Evolutionary conservation across 2,113 vertebrate genomes (phyloP).

Genomic region (Euleptes europaea): DNA sequence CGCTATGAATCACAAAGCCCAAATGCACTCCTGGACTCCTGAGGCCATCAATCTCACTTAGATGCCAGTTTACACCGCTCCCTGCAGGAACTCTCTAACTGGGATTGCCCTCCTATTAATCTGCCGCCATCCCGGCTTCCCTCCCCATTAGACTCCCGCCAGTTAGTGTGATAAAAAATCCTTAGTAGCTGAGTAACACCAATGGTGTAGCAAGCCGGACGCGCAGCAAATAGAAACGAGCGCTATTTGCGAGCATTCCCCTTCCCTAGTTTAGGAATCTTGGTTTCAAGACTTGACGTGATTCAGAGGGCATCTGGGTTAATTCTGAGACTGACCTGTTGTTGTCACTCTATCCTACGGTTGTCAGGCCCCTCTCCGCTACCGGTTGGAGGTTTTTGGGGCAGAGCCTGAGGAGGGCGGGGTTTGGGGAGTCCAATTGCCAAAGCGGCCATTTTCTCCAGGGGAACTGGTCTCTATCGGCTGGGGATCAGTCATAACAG

Average conservation of each 20-base stretch:
- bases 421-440: too few relatives aligned
- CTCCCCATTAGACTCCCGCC: constrained; percentile 31
- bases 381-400: too few relatives aligned
- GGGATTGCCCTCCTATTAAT: not conserved
- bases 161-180: constrained; percentile 36
- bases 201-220: not conserved
- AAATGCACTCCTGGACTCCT: not conserved
- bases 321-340: too few relatives aligned
- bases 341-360: too few relatives aligned
- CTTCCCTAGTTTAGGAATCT: not conserved
- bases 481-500: too few relatives aligned
- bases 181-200: not conserved
- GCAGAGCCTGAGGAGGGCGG: too few relatives aligned
- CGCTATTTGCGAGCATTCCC: not conserved
- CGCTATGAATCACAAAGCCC: not conserved
- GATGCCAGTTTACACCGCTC: constrained; percentile 10
- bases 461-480: too few relatives aligned
- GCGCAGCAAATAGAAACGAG: not conserved
- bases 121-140: constrained; percentile 16
- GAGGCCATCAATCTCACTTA: constrained; percentile 56
- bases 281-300: not conserved
- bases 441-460: too few relatives aligned
- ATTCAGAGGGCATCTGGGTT: too few relatives aligned
- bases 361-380: too few relatives aligned
- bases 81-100: not conserved